Conservation (phyloP, 2,888 invertebrate species). For the Villa cingulata region DNA sequence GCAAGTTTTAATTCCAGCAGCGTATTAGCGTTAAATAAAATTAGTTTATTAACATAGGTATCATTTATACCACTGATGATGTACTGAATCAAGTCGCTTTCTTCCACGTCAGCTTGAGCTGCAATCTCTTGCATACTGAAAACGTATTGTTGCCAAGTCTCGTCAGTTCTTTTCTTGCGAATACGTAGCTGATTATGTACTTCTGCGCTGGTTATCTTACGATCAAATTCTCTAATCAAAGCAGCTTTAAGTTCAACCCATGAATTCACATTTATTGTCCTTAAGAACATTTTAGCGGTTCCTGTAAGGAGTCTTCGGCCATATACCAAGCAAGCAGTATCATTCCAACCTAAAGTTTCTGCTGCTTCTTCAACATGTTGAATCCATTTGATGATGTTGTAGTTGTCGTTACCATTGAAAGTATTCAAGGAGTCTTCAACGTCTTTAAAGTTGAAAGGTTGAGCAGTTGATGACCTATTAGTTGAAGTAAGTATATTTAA, state of each 20-base stretch:
- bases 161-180: not conserved
- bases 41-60: not conserved
- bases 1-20: not conserved
- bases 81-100: not conserved
- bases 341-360: not conserved
- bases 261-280: not conserved
- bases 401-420: slow-evolving; percentile 1
- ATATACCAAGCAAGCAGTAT: not conserved
- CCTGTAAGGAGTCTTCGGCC: not conserved
- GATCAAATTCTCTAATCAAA: not conserved
- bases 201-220: not conserved
- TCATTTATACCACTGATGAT: slow-evolving; percentile 1
- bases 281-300: not conserved
- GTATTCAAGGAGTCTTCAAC: not conserved
- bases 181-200: not conserved
- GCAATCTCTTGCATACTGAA: slow-evolving; percentile 1
- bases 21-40: not conserved
- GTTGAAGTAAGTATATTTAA: not conserved
- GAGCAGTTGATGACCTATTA: not conserved
- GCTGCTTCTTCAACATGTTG: not conserved
- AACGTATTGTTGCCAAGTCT: slow-evolving; percentile 1
- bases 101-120: not conserved
- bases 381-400: not conserved
- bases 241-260: not conserved
- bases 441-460: not conserved